These are phyloP conservation scores for Chaetodon trifasciatus DNA, from an alignment of 2,797 vertebrate genomes.

Conservation along the genomic window DNA sequence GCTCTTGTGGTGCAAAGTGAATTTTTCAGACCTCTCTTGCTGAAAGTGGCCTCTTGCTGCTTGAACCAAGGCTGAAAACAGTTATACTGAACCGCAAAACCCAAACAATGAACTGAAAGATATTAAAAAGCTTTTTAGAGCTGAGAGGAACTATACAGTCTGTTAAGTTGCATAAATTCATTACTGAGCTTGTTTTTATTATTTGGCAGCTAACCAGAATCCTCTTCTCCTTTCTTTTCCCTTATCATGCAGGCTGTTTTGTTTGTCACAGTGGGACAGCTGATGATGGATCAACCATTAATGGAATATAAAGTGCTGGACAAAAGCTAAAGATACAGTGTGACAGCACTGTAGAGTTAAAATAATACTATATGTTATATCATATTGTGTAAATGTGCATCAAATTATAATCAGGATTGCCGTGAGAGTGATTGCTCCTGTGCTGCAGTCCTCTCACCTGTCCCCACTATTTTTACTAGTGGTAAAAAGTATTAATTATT, in stretches of 20 bases:
- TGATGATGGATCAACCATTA: slow-evolving; percentile 64
- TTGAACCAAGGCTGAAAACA: no score
- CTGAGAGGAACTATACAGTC: no score
- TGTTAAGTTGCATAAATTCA: background rate
- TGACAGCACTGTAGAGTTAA: background rate
- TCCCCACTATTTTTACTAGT: no score
- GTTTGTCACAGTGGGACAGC: slow-evolving; percentile 56
- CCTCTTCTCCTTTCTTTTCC: slow-evolving; percentile 8
- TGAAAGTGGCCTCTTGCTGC: no score
- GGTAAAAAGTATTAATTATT: background rate
- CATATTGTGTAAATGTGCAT: background rate
- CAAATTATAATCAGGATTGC: background rate
- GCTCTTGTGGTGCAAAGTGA: no score
- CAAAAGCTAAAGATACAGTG: slow-evolving; percentile 31
- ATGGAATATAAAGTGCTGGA: slow-evolving; percentile 61
- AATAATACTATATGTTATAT: background rate
- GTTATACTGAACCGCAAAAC: no score
- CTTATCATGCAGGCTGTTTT: slow-evolving; percentile 64
- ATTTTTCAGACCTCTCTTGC: no score
- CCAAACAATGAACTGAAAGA: no score
- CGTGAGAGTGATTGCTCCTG: background rate
- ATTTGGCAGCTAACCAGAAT: background rate
- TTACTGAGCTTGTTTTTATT: background rate
- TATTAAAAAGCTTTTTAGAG: no score
- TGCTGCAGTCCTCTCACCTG: background rate